phyloP scores from a whole-genome alignment of 1,140 invertebrate genomes.

The Brachionus rotundiformis region DNA sequence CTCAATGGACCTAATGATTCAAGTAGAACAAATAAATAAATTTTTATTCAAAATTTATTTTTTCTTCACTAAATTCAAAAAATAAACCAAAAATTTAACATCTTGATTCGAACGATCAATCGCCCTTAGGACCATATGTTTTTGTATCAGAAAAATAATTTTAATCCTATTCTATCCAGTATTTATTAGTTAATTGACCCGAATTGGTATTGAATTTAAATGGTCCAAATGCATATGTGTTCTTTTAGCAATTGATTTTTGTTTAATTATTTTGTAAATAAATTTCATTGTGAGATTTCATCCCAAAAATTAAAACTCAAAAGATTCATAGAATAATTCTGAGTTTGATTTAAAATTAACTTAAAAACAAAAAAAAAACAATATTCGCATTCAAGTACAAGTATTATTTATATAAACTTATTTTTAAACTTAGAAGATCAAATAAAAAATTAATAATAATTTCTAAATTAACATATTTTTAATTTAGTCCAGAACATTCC shows the following conservation, averaged over 20 bases:
- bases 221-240: background rate
- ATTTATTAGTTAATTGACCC: constrained; percentile 39
- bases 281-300: background rate
- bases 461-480: constrained; percentile 11
- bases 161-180: constrained; percentile 1
- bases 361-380: background rate
- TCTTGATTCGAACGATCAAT: constrained; percentile 13
- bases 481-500: background rate
- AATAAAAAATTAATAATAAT: constrained; percentile 20
- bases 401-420: constrained; percentile 10
- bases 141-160: background rate
- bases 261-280: constrained; percentile 18
- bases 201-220: background rate
- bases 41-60: background rate
- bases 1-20: constrained; percentile 23
- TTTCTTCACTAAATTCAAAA: background rate
- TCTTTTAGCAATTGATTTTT: background rate
- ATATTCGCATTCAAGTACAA: background rate
- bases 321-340: background rate
- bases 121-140: background rate
- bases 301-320: background rate
- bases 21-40: background rate
- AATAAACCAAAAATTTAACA: background rate
- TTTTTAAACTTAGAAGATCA: background rate
- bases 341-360: background rate